Conservation (phyloP, 2,113 vertebrate genomes). For the Elephas maximus region DNA sequence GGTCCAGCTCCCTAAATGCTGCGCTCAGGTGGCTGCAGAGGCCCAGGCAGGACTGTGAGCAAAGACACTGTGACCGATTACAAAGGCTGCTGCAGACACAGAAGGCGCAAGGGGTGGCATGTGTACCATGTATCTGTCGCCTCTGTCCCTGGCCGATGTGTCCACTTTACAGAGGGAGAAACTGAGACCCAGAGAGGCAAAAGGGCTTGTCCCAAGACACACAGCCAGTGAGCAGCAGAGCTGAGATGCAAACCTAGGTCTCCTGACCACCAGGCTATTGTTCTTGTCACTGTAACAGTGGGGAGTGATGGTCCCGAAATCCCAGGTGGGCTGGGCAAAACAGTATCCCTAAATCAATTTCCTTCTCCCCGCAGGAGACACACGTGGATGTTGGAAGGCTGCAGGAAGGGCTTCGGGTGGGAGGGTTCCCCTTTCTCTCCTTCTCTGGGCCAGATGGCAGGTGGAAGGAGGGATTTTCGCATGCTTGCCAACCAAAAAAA, state of each 20-base stretch:
- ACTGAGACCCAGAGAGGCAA: neutral
- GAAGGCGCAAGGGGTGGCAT: neutral
- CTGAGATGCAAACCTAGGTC: neutral
- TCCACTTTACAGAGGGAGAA: neutral
- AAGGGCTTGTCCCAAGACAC: neutral
- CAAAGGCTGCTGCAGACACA: neutral
- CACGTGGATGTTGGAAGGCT: neutral
- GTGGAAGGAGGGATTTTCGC: neutral
- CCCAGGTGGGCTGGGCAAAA: neutral
- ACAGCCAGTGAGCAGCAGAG: neutral
- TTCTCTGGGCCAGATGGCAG: neutral
- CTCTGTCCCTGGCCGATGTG: neutral
- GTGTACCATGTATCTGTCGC: fast-evolving
- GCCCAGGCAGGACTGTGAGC: neutral
- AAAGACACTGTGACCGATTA: neutral
- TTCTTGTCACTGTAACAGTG: no score
- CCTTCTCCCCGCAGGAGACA: neutral
- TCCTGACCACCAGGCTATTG: neutral
- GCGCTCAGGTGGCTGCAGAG: neutral
- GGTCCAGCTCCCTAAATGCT: neutral
- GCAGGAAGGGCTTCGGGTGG: neutral
- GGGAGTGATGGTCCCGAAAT: neutral
- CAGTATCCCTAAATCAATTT: neutral
- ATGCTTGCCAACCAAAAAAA: neutral
- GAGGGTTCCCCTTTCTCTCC: neutral